Evolutionary conservation across 2,888 invertebrate genomes (phyloP), one percentile per base, ranked within the genome.

Genomic region (Tenthredo notha): DNA sequence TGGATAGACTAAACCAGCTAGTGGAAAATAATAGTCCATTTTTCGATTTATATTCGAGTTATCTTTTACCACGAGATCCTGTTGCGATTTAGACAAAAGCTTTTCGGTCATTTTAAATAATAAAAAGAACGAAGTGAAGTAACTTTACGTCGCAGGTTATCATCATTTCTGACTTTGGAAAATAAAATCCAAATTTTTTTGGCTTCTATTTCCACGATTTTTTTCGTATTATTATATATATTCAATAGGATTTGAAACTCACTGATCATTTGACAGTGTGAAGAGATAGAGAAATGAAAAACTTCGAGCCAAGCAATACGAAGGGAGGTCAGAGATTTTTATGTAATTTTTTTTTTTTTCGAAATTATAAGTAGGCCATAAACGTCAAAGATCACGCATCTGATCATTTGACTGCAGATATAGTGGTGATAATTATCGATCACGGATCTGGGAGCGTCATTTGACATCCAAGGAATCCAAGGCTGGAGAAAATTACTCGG

Each of bases 381-480:
- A 21, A 74, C 72, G 33, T 67, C 29, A 74, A 12, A 74, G 40
- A 74, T 74, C 72, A 74, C 72, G 43, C 40, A 43, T 74, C 43
- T 54, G 77, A 77, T 77, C 72, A 74, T 21, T 21, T 29, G 37
- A 61, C 21, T 33, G 40, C 18, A 12, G 80, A 61, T 33, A 21
- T 61, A 61, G 50, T 40, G 80, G 33, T 40, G 50, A 80, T 80
- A 58, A 80, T 80, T 50, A 80, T 58, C 40, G 80, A 80, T 61
- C 29, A 50, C 80, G 80, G 80, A 80, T 80, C 80, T 80, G 50
- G 80, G 80, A 80, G 25, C 58, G 80, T 80, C 80, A 18, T 61
- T 61, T 61, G 80, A 80, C 80, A 80, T 80, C n/a, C 37, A 61
- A 61, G 80, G 80, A 80, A 80, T 80, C 50, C 80, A 80, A 80